A percentile compares a stretch with the other conserved stretches of the same genome.
Evolutionary conservation across 2,888 invertebrate species (phyloP).

Genomic region (Ferdinandea cuprea): DNA sequence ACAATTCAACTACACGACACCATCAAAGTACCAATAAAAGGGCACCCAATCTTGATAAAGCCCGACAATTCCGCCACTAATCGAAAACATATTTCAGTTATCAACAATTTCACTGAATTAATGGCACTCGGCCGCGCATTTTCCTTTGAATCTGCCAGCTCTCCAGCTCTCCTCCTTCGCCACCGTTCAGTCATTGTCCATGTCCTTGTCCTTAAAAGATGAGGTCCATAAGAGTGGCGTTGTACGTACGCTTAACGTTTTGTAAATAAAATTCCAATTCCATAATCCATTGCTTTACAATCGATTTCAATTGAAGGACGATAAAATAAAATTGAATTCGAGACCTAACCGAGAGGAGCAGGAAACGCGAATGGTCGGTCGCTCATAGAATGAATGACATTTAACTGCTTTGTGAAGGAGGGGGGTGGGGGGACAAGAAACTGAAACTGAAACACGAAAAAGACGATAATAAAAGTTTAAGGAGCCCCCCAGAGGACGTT

Average conservation of each 20-base stretch:
- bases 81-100: constrained; percentile 72
- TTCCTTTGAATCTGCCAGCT: background rate
- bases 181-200: background rate
- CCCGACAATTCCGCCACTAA: constrained; percentile 64
- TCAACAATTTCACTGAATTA: constrained; percentile 66
- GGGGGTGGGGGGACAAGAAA: constrained; percentile 16
- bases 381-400: constrained; percentile 56
- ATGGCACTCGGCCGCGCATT: constrained; percentile 43
- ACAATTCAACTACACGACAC: constrained; percentile 44
- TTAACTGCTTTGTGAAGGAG: constrained; percentile 45
- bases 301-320: constrained; percentile 73
- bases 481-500: constrained; percentile 28
- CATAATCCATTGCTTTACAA: constrained; percentile 67
- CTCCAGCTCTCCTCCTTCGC: background rate
- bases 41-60: constrained; percentile 61
- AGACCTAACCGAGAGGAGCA: background rate
- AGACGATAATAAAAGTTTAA: constrained; percentile 58
- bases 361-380: constrained; percentile 10
- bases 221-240: constrained; percentile 16
- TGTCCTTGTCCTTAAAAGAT: constrained; percentile 32
- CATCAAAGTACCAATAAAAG: constrained; percentile 52
- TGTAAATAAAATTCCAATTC: constrained; percentile 67
- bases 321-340: constrained; percentile 70
- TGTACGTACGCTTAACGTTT: constrained; percentile 7
- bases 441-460: constrained; percentile 25